These are phyloP conservation scores for Chaenogobius annularis DNA, from an alignment of 2,113 vertebrate genomes.

Conservation along the genomic window DNA sequence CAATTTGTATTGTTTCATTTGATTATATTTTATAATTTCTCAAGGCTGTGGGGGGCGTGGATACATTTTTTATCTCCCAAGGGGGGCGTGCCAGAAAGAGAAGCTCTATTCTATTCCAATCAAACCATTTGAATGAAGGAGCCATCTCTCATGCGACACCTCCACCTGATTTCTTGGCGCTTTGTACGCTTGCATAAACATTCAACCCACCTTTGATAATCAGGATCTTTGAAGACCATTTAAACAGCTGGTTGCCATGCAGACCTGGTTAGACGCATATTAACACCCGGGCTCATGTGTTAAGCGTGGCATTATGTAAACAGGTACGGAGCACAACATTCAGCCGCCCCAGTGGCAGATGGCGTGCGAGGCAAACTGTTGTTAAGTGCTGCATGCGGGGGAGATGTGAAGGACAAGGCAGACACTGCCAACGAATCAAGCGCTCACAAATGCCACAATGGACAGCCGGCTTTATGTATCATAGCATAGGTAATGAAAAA, in stretches of 20 bases:
- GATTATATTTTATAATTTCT: too few relatives aligned
- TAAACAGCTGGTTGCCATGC: conserved; percentile 1
- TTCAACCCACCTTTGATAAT: not conserved
- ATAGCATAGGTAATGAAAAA: not conserved
- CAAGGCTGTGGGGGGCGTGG: too few relatives aligned
- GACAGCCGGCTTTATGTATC: not conserved
- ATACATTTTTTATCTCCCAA: too few relatives aligned
- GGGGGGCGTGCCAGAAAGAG: too few relatives aligned
- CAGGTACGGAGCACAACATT: conserved; percentile 12
- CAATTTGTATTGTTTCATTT: too few relatives aligned
- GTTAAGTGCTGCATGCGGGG: conserved; percentile 16
- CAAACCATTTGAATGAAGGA: conserved; percentile 41
- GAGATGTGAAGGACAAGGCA: conserved; percentile 26
- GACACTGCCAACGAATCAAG: conserved; percentile 4
- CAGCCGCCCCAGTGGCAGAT: conserved; percentile 43
- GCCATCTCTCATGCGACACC: conserved; percentile 1
- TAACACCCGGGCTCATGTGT: not conserved
- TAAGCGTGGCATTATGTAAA: conserved; percentile 14
- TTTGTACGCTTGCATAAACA: not conserved
- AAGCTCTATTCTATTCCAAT: conserved; percentile 10
- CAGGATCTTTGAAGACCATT: not conserved
- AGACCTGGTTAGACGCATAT: not conserved
- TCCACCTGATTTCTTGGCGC: not conserved
- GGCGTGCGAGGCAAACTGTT: conserved; percentile 22
- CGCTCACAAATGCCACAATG: not conserved